A percentile compares a stretch with the other conserved stretches of the same genome.
phyloP scores from a whole-genome alignment of 2,113 vertebrate genomes.

The Probosciger aterrimus region DNA sequence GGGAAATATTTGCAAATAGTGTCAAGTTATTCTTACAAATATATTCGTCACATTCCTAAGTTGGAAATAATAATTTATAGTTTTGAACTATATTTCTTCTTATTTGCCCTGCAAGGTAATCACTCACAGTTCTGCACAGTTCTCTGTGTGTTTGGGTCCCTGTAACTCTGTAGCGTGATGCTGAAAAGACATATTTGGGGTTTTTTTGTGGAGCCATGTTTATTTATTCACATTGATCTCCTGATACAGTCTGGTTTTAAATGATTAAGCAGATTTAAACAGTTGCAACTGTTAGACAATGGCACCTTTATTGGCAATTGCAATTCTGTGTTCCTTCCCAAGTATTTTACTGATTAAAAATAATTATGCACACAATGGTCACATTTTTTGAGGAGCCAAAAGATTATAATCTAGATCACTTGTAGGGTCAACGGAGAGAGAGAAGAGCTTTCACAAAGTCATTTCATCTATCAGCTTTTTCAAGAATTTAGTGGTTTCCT shows the following conservation, averaged over 20 bases:
- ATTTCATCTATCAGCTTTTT: not conserved
- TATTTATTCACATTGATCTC: not conserved
- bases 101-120: not conserved
- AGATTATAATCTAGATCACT: not conserved
- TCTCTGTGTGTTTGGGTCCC: not conserved
- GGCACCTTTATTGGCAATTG: not conserved
- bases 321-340: rapidly evolving
- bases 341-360: not conserved
- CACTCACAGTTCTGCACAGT: not conserved
- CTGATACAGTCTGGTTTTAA: not conserved
- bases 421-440: not conserved
- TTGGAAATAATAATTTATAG: not conserved
- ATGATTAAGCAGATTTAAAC: not conserved
- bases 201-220: rapidly evolving
- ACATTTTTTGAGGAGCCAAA: not conserved
- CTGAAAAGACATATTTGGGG: not conserved
- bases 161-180: not conserved
- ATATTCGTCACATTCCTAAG: not conserved
- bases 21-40: not conserved
- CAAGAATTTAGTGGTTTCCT: not conserved
- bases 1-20: not conserved
- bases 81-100: not conserved
- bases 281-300: not conserved
- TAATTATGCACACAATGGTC: not conserved
- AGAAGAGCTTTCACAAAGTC: not conserved